These are phyloP conservation scores for Drosophila rufa DNA, from an alignment of 1,140 invertebrate genomes.

Conservation along the genomic window DNA sequence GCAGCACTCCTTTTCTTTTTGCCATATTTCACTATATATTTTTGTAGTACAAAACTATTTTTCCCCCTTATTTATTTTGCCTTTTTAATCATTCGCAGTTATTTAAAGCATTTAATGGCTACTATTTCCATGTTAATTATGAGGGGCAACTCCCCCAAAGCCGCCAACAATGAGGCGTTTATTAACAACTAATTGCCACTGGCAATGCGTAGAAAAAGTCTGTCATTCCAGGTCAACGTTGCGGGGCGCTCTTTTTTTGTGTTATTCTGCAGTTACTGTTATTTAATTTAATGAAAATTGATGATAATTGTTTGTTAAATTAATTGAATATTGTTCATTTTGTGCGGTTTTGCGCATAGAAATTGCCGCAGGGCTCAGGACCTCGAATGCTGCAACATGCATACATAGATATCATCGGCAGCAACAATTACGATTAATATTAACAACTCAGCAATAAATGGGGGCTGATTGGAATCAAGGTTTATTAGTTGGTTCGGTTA, in stretches of 20 bases:
- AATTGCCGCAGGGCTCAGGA: slow-evolving; percentile 24
- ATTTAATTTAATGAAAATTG: slow-evolving; percentile 74
- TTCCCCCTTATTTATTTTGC: slow-evolving; percentile 32
- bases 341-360: slow-evolving; percentile 47
- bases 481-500: slow-evolving; percentile 29
- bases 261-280: slow-evolving; percentile 21
- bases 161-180: slow-evolving; percentile 36
- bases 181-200: slow-evolving; percentile 58
- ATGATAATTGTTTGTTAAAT: slow-evolving; percentile 63
- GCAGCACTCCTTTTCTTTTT: slow-evolving; percentile 26
- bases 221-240: slow-evolving; percentile 20
- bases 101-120: slow-evolving; percentile 76
- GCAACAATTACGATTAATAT: slow-evolving; percentile 45
- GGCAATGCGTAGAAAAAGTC: slow-evolving; percentile 33
- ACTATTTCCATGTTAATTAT: slow-evolving; percentile 74
- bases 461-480: slow-evolving; percentile 16
- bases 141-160: slow-evolving; percentile 4
- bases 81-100: slow-evolving; percentile 56
- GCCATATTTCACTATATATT: slow-evolving; percentile 30
- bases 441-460: slow-evolving; percentile 31
- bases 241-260: neutral
- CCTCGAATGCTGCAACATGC: slow-evolving; percentile 14
- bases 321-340: slow-evolving; percentile 63
- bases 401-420: slow-evolving; percentile 33
- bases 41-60: slow-evolving; percentile 10